A percentile compares a stretch with the other conserved stretches of the same genome.
Evolutionary conservation across 2,797 vertebrate genomes (phyloP).

Genomic region (Phaenicophaeus curvirostris): DNA sequence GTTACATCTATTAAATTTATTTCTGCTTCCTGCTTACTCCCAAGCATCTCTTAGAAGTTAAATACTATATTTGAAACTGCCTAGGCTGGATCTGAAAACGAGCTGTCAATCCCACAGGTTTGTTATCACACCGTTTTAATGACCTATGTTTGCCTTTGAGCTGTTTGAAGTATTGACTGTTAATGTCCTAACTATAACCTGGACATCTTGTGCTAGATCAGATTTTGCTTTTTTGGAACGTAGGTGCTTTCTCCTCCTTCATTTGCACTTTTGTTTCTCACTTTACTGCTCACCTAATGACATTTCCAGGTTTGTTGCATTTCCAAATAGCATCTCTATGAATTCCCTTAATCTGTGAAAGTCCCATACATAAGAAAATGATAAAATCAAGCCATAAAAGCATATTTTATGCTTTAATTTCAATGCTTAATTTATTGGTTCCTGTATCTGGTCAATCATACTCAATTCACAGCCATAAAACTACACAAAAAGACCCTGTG

Average conservation of each 20-base stretch:
- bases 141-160: slow-evolving; percentile 10
- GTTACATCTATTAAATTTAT: neutral
- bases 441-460: neutral
- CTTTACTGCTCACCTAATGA: neutral
- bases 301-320: neutral
- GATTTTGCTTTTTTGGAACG: slow-evolving; percentile 25
- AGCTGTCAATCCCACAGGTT: neutral
- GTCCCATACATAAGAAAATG: neutral
- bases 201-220: slow-evolving; percentile 39
- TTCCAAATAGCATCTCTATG: neutral
- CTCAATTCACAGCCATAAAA: neutral
- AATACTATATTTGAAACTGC: neutral
- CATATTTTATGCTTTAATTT: neutral
- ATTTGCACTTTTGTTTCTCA: neutral
- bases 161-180: neutral
- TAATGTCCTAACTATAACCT: neutral
- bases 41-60: neutral
- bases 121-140: neutral
- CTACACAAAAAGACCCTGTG: neutral
- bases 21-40: neutral
- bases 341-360: neutral
- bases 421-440: neutral
- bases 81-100: neutral
- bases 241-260: neutral
- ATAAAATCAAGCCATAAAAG: neutral